phyloP scores from a whole-genome alignment of 2,113 vertebrate genomes.

The Bubo scandiacus region DNA sequence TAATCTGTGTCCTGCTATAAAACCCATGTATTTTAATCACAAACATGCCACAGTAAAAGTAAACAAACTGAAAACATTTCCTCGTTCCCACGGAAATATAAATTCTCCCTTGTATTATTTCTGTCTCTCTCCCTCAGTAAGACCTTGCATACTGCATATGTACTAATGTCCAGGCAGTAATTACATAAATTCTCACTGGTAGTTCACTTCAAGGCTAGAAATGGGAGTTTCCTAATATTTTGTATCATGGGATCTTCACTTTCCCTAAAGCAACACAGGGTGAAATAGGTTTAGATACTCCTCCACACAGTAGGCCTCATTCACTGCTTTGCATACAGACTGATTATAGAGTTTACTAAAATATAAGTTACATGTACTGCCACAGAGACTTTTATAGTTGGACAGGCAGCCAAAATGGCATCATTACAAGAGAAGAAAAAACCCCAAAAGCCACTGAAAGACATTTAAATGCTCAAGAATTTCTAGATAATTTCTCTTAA shows the following conservation, averaged over 20 bases:
- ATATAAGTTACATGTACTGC: neutral
- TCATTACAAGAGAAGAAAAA: neutral
- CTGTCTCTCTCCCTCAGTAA: neutral
- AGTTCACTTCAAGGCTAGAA: neutral
- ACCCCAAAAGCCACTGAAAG: neutral
- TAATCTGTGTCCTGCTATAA: neutral
- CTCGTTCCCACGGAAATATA: neutral
- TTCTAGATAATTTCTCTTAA: neutral
- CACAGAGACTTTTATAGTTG: neutral
- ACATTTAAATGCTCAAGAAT: neutral
- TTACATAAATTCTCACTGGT: neutral
- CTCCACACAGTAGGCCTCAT: neutral
- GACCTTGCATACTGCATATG: neutral
- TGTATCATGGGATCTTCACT: neutral
- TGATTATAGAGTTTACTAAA: neutral
- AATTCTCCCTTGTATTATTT: neutral
- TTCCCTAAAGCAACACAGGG: neutral
- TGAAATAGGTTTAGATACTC: neutral
- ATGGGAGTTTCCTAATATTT: neutral
- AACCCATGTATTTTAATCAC: neutral
- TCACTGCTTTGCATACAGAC: neutral
- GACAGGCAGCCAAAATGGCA: constrained; percentile 2
- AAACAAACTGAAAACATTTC: neutral
- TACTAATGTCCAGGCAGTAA: neutral
- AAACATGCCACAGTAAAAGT: neutral